Evolutionary conservation across 1,140 invertebrate genomes (phyloP).

Genomic region (Drosophila parabipectinata): DNA sequence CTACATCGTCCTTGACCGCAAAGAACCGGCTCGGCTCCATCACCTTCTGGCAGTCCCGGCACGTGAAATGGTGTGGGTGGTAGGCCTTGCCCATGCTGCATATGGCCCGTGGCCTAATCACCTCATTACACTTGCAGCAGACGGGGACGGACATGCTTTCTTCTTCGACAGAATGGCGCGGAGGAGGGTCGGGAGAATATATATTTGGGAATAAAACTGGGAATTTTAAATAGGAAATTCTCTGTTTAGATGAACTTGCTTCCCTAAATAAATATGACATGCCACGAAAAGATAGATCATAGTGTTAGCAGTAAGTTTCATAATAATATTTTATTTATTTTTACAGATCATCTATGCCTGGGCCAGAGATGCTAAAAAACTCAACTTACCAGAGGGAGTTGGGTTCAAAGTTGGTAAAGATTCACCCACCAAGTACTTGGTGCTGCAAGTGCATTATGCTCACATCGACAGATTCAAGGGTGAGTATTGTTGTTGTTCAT

Average conservation of each 20-base stretch:
- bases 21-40: constrained; percentile 14
- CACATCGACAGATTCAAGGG: constrained; percentile 89
- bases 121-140: constrained; percentile 47
- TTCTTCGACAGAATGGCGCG: not conserved
- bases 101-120: constrained; percentile 10
- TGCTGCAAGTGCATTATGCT: constrained; percentile 97
- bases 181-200: not conserved
- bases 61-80: constrained; percentile 52
- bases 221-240: not conserved
- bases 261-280: not conserved
- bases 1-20: constrained; percentile 26
- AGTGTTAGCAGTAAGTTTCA: not conserved
- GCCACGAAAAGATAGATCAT: not conserved
- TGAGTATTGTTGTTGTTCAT: constrained; percentile 66
- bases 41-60: constrained; percentile 19
- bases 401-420: constrained; percentile 91
- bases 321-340: constrained; percentile 13
- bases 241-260: not conserved
- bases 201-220: not conserved
- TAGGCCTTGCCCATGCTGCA: constrained; percentile 36
- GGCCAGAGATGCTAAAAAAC: constrained; percentile 96
- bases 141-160: constrained; percentile 19
- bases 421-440: constrained; percentile 90
- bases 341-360: constrained; percentile 96
- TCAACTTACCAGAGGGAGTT: constrained; percentile 93